Conservation (phyloP, 2,797 vertebrate genomes). For the Eulemur mongoz region DNA sequence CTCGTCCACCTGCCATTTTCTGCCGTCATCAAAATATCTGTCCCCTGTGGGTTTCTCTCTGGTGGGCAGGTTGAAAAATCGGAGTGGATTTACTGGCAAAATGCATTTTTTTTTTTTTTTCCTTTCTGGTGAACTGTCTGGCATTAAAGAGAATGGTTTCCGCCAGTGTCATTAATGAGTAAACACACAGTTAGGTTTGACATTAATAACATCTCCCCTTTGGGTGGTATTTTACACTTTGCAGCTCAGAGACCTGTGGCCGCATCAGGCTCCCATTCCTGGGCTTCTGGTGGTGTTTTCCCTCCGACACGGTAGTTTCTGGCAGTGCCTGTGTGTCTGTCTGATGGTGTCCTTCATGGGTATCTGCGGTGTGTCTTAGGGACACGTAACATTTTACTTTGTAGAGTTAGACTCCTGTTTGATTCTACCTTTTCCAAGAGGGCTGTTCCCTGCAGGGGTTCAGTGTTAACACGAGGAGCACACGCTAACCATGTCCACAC, state of each 20-base stretch:
- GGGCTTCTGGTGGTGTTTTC: not conserved
- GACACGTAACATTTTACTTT: not conserved
- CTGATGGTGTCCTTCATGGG: not conserved
- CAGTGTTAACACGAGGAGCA: not conserved
- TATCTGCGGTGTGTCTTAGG: not conserved
- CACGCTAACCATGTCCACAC: not conserved
- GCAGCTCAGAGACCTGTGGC: fast-evolving
- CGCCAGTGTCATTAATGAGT: not conserved
- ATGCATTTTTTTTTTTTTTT: not conserved
- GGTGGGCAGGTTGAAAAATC: not conserved
- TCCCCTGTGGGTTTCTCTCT: not conserved
- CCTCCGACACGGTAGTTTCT: not conserved
- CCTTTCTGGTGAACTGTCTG: not conserved
- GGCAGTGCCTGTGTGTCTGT: no score
- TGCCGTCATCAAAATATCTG: not conserved
- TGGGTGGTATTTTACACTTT: not conserved
- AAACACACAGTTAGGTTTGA: not conserved
- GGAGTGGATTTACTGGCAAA: not conserved
- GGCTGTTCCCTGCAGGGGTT: not conserved
- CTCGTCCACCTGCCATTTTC: not conserved
- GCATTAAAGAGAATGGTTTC: not conserved
- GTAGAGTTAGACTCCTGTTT: not conserved
- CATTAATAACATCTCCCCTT: not conserved
- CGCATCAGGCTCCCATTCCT: not conserved
- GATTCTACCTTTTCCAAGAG: not conserved